Percentiles rank a stretch among this genome's conserved stretches.
These are phyloP conservation scores for Temnopleurus reevesii DNA, from an alignment of 53 echinoderm and acorn worm species.

Conservation along the genomic window DNA sequence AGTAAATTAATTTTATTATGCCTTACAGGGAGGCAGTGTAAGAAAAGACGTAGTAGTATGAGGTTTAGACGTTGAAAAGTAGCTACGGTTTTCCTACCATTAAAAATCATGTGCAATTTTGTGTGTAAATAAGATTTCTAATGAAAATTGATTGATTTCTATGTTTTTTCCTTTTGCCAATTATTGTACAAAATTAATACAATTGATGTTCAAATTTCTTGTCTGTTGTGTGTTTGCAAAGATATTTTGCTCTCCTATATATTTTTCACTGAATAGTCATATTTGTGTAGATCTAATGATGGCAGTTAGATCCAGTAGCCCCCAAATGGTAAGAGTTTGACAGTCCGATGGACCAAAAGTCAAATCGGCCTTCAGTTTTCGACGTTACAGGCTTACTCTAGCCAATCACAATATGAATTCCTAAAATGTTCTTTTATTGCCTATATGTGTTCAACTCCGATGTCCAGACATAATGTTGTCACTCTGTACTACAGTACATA, in stretches of 20 bases:
- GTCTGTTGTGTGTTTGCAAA: neutral
- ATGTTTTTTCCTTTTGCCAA: conserved; percentile 45
- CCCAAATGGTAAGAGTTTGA: no score
- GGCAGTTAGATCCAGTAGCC: neutral
- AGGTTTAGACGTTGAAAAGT: neutral
- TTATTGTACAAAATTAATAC: conserved; percentile 43
- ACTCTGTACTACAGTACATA: no score
- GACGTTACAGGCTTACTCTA: no score
- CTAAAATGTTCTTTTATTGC: no score
- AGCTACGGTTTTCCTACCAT: conserved; percentile 43
- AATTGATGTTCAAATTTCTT: neutral
- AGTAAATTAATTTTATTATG: no score
- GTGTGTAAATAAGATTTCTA: conserved; percentile 57
- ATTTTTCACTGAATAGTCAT: neutral
- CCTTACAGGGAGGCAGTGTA: neutral
- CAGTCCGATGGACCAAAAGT: no score
- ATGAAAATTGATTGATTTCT: conserved; percentile 36
- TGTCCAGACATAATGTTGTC: no score
- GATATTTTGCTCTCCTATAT: neutral
- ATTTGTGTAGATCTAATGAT: neutral
- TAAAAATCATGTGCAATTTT: conserved; percentile 51
- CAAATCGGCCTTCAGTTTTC: no score
- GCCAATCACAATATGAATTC: no score
- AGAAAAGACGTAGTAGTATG: neutral
- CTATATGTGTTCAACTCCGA: no score